phyloP scores from a whole-genome alignment of 2,113 vertebrate genomes.

The Cervus canadensis region DNA sequence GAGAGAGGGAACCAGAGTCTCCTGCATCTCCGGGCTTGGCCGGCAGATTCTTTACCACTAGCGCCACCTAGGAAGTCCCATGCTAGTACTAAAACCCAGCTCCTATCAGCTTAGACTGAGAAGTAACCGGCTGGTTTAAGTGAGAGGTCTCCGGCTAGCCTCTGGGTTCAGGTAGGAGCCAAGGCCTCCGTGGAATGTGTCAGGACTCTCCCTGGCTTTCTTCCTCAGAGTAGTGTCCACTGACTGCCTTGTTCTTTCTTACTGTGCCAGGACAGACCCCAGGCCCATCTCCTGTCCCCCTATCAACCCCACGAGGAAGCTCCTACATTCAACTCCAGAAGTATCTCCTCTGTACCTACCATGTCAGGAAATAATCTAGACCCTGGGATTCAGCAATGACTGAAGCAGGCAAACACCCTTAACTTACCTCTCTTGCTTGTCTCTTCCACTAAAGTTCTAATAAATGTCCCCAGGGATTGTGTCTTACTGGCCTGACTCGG shows the following conservation, averaged over 20 bases:
- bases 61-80: neutral
- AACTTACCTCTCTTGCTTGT: no score
- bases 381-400: neutral
- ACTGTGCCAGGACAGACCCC: neutral
- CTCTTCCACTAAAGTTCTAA: neutral
- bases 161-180: neutral
- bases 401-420: fast-evolving
- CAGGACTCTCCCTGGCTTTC: fast-evolving
- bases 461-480: fast-evolving
- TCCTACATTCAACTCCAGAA: fast-evolving
- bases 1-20: neutral
- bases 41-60: neutral
- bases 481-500: no score
- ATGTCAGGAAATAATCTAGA: fast-evolving
- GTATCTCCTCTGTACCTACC: fast-evolving
- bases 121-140: fast-evolving
- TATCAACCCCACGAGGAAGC: neutral
- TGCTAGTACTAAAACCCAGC: no score
- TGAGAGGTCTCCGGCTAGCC: neutral
- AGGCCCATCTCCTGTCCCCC: no score
- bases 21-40: neutral
- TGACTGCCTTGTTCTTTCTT: neutral
- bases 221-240: fast-evolving
- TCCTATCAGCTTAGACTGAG: no score
- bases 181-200: fast-evolving